A percentile compares a stretch with the other conserved stretches of the same genome.
Conservation (phyloP, 2,797 vertebrate genomes). For the Okamejei kenojei region DNA sequence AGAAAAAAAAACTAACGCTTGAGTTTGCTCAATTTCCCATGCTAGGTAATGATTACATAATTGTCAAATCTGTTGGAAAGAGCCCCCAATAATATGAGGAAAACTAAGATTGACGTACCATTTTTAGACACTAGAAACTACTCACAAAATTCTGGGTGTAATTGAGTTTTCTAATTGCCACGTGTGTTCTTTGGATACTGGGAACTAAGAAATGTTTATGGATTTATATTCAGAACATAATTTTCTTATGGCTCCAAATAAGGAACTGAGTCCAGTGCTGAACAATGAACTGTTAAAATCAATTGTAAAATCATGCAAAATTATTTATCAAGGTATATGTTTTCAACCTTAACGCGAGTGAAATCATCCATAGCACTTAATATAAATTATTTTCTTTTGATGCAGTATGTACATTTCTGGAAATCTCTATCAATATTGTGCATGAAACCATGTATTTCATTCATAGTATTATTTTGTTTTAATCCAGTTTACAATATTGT, state of each 20-base stretch:
- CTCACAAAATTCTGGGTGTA: slow-evolving; percentile 14
- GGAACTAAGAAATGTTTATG: background rate
- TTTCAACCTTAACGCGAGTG: background rate
- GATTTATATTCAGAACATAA: background rate
- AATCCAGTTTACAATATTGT: too few species aligned
- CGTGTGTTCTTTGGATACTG: background rate
- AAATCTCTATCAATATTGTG: background rate
- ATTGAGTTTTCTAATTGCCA: slow-evolving; percentile 16
- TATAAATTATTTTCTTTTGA: background rate
- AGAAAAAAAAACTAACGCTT: slow-evolving; percentile 13
- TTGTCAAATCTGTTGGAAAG: background rate
- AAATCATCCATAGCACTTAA: background rate
- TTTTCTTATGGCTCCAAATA: background rate
- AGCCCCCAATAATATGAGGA: background rate
- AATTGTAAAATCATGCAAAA: background rate
- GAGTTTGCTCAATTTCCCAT: slow-evolving; percentile 36
- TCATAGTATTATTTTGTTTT: background rate
- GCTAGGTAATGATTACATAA: slow-evolving; percentile 24
- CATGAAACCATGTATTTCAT: slow-evolving; percentile 18
- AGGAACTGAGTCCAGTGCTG: background rate
- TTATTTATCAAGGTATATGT: background rate
- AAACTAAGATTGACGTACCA: background rate
- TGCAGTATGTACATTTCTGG: background rate
- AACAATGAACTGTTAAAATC: background rate
- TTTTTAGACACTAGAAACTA: background rate